phyloP scores from a whole-genome alignment of 2,888 invertebrate species.

The Cheilosia impressa region DNA sequence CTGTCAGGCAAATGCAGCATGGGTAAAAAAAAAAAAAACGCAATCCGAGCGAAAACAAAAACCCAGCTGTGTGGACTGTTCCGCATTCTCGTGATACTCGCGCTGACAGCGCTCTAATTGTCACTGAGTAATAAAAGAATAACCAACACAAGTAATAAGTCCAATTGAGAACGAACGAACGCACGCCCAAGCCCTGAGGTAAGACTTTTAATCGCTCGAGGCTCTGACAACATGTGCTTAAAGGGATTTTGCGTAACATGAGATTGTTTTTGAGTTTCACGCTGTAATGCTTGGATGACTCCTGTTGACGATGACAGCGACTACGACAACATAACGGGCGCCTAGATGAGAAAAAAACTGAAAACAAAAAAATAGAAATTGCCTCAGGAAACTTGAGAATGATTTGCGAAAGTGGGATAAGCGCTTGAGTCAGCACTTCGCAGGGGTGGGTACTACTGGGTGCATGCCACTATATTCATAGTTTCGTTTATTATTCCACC shows the following conservation, averaged over 20 bases:
- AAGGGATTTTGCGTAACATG: conserved; percentile 56
- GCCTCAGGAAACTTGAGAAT: conserved; percentile 67
- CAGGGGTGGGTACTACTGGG: background rate
- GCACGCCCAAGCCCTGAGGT: conserved; percentile 15
- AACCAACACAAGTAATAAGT: conserved; percentile 22
- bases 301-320: conserved; percentile 1
- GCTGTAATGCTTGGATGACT: background rate
- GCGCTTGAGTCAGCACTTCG: conserved; percentile 66
- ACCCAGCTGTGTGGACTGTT: conserved; percentile 30
- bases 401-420: conserved; percentile 71
- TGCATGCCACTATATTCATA: conserved; percentile 2
- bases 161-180: conserved; percentile 53
- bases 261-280: conserved; percentile 3
- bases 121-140: conserved; percentile 59
- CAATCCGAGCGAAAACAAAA: conserved; percentile 28
- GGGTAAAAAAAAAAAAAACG: background rate
- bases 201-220: conserved; percentile 39
- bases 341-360: conserved; percentile 13
- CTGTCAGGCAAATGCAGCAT: conserved; percentile 31
- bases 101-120: conserved; percentile 56
- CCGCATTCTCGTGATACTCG: conserved; percentile 57
- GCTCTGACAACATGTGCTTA: conserved; percentile 44
- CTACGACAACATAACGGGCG: conserved; percentile 32
- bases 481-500: conserved; percentile 40
- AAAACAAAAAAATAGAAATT: conserved; percentile 9